Evolutionary conservation across 2,797 vertebrate genomes (phyloP), one percentile per base, ranked within the genome.

Genomic region (Menidia menidia): DNA sequence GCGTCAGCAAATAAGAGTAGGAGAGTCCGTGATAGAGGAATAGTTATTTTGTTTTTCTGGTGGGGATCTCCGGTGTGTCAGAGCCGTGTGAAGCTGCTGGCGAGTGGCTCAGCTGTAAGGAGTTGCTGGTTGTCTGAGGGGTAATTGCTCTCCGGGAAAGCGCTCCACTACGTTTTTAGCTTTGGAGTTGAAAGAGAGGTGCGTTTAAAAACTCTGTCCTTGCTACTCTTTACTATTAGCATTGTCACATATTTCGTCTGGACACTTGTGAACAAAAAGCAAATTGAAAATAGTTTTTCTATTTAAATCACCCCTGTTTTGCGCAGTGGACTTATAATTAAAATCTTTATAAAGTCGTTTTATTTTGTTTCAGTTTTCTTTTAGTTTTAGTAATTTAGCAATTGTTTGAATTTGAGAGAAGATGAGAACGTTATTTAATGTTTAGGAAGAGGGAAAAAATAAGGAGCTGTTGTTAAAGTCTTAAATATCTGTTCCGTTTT

Each of bases 11-110:
- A 50, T 64, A 53, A 25, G 76, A 71, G 58, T 25, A 39, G 60
- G 33, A 54, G 55, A 75, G 82, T 86, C 73, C 48, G 54, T 74
- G 75, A 60, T 73, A 57, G 78, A 69, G 75, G 70, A 87, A 82
- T 74, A 90, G 83, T 83, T 86, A 74, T 88, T 84, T 59, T 69
- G 76, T 90, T 90, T 25, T 80, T 80, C 79, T 85, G 84, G 73
- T 30, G 60, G 68, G 73, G 45, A 76, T 83, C 73, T 83, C 65
- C 61, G 42, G 78, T 66, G 75, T 89, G 80, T 88, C 80, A 83
- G 82, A 77, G 74, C 77, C 64, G 73, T 64, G 70, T 76, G 80
- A 80, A 85, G 78, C 80, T 87, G 74, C 77, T 80, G 82, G 48
- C 81, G 84, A 84, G 76, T 65, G 73, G 33, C 55, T 81, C 63